Conservation (phyloP, 1,140 invertebrate genomes). For the Drosophila ficusphila region DNA sequence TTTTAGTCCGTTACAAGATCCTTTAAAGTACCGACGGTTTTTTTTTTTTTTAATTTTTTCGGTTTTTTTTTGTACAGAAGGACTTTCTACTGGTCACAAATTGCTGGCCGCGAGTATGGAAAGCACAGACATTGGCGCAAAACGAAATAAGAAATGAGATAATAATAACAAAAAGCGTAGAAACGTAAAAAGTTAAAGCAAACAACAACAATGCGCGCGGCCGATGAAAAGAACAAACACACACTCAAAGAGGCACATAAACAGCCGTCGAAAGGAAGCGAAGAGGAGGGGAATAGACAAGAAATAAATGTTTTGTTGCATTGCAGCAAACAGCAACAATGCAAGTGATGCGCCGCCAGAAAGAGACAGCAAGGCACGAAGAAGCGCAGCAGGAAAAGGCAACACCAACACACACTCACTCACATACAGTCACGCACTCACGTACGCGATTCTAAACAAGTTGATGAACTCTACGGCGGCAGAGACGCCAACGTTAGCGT, state of each 20-base stretch:
- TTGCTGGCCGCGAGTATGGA: conserved; percentile 38
- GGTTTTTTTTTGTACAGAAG: not conserved
- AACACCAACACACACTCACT: conserved; percentile 44
- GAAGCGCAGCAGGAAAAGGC: conserved; percentile 68
- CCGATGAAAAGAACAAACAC: conserved; percentile 65
- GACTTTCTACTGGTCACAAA: not conserved
- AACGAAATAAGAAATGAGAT: conserved; percentile 73
- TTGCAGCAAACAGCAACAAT: conserved; percentile 63
- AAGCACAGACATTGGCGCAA: conserved; percentile 27
- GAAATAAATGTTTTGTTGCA: conserved; percentile 51
- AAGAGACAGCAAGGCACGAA: conserved; percentile 30
- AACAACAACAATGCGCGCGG: conserved; percentile 59
- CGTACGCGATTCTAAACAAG: conserved; percentile 80
- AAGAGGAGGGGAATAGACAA: conserved; percentile 25
- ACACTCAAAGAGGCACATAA: conserved; percentile 35
- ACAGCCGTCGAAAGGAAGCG: conserved; percentile 13
- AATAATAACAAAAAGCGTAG: conserved; percentile 74
- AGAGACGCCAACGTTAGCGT: conserved; percentile 39
- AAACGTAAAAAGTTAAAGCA: conserved; percentile 57
- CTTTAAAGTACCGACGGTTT: not conserved
- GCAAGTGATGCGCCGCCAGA: conserved; percentile 66
- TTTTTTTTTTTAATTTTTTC: not conserved
- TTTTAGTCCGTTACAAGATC: too few relatives aligned
- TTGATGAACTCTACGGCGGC: conserved; percentile 77
- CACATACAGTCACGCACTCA: conserved; percentile 65